Conservation (phyloP, 2,888 invertebrate genomes). For the Lepetodrilus schrolli region DNA sequence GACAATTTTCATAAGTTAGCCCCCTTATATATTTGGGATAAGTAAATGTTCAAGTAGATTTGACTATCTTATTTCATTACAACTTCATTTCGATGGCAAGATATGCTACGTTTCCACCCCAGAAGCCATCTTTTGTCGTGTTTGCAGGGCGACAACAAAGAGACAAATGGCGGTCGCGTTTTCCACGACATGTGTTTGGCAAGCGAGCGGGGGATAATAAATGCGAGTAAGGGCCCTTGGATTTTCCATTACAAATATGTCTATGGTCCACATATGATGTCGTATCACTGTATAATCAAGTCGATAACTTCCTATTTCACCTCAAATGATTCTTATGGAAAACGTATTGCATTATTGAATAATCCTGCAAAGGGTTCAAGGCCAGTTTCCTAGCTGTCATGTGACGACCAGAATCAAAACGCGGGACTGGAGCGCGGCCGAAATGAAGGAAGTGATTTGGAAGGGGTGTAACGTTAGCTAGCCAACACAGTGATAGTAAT, state of each 20-base stretch:
- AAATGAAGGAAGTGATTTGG: constrained; percentile 15
- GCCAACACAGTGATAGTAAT: too few species aligned
- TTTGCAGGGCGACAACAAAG: constrained; percentile 7
- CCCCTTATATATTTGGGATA: constrained; percentile 19
- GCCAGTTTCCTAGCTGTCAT: constrained; percentile 15
- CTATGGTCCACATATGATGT: background rate
- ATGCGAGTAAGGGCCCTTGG: constrained; percentile 14
- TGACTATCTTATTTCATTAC: background rate
- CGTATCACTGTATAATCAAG: background rate
- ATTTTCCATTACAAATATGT: background rate
- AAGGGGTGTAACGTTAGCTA: too few species aligned
- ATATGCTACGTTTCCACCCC: too few species aligned
- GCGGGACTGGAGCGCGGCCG: background rate
- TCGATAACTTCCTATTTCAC: too few species aligned
- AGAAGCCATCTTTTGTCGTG: background rate
- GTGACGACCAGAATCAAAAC: background rate
- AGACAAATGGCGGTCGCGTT: constrained; percentile 26
- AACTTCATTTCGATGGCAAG: too few species aligned
- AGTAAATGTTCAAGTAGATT: background rate
- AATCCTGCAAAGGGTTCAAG: constrained; percentile 5
- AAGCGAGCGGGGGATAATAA: background rate
- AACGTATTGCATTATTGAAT: background rate
- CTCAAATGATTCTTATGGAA: too few species aligned
- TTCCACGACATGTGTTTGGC: constrained; percentile 20
- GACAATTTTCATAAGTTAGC: constrained; percentile 45